phyloP scores from a whole-genome alignment of 37 sponge, comb jelly and placozoan species.

The Chondrilla cf. caribensis region DNA sequence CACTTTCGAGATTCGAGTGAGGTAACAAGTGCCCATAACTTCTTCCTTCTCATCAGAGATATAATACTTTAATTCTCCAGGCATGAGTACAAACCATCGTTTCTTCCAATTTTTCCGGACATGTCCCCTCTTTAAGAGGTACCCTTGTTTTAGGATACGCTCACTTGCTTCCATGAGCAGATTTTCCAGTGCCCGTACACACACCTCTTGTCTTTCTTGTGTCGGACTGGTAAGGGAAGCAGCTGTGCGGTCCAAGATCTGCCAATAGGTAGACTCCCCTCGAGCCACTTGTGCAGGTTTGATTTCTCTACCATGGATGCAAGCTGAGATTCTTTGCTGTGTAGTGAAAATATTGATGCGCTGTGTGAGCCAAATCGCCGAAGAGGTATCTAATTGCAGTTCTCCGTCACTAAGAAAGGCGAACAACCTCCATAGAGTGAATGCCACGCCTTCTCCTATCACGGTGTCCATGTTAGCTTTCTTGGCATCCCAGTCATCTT shows the following conservation, averaged over 20 bases:
- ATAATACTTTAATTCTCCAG: slow-evolving; percentile 17
- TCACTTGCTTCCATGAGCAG: neutral
- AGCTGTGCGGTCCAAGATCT: neutral
- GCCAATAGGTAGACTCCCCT: neutral
- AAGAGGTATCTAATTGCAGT: too few species aligned
- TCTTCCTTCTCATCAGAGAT: neutral
- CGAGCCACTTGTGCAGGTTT: neutral
- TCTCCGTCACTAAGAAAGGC: neutral
- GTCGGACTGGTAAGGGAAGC: neutral
- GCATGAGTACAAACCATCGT: slow-evolving; percentile 3
- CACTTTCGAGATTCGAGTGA: neutral
- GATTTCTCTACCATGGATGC: neutral
- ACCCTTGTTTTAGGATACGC: slow-evolving; percentile 1
- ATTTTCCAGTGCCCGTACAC: neutral
- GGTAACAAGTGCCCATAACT: neutral
- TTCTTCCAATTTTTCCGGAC: slow-evolving; percentile 12
- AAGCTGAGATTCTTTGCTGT: neutral
- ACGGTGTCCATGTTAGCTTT: neutral
- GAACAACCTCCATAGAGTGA: neutral
- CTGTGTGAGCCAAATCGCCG: slow-evolving; percentile 22
- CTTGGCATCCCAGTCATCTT: neutral
- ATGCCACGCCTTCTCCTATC: neutral
- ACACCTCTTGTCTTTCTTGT: neutral
- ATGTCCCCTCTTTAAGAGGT: slow-evolving; percentile 21
- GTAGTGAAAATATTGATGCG: slow-evolving; percentile 58